These are phyloP conservation scores for Pygmarrhopalites habei DNA, from an alignment of 1,140 invertebrate species.

Conservation along the genomic window DNA sequence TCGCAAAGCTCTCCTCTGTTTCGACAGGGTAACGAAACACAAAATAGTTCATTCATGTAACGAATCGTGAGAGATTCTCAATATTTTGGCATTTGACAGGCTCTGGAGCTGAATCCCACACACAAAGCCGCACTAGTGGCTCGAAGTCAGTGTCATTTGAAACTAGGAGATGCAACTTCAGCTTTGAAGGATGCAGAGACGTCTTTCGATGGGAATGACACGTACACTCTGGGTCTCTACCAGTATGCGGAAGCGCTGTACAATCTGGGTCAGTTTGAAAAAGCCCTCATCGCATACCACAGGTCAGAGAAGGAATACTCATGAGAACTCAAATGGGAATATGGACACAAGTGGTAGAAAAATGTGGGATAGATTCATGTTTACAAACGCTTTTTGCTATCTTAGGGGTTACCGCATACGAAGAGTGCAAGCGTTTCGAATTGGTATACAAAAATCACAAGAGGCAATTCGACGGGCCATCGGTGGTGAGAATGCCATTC, in stretches of 20 bases:
- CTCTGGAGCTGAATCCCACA: conserved; percentile 24
- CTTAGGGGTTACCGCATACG: conserved; percentile 44
- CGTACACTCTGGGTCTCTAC: conserved; percentile 40
- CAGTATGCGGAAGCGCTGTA: conserved; percentile 49
- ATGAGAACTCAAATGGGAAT: too few relatives aligned
- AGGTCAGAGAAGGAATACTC: not conserved
- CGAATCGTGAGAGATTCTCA: not conserved
- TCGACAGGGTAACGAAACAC: conserved; percentile 27
- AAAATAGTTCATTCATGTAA: not conserved
- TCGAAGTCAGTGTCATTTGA: conserved; percentile 34
- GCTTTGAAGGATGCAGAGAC: conserved; percentile 30
- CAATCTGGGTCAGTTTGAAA: conserved; percentile 48
- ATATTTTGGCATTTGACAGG: conserved; percentile 8
- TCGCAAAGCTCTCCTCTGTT: conserved; percentile 31
- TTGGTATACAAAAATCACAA: conserved; percentile 49
- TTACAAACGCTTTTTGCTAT: not conserved
- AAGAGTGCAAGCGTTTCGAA: conserved; percentile 46
- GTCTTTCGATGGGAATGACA: conserved; percentile 16
- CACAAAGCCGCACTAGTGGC: conserved; percentile 24
- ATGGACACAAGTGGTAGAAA: not conserved
- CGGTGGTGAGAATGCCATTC: conserved; percentile 45
- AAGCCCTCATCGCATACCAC: conserved; percentile 48
- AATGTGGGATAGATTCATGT: not conserved
- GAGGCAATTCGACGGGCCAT: conserved; percentile 50
- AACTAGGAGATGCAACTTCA: conserved; percentile 28